Evolutionary conservation across 2,113 vertebrate species (phyloP).

Genomic region (sheep (Ovis aries)): ARS-UI_Ramb_v3.0 NC_056070.1:60454001-60454500

Average conservation of each 20-base stretch:
- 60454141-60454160: background rate
- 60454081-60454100: background rate
- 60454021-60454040: background rate
- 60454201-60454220: background rate
- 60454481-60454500: background rate
- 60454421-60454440: background rate
- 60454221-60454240: background rate
- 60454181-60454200: background rate
- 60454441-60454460: background rate
- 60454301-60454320: background rate
- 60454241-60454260: background rate
- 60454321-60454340: background rate
- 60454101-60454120: background rate
- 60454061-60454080: background rate
- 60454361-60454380: background rate
- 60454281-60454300: background rate
- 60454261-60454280: background rate
- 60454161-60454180: background rate
- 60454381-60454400: background rate
- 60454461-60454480: background rate
- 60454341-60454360: background rate
- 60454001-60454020: background rate
- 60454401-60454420: background rate
- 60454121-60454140: background rate
- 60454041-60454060: background rate